Conservation (phyloP, 2,113 vertebrate genomes). For the Neofelis nebulosa region DNA sequence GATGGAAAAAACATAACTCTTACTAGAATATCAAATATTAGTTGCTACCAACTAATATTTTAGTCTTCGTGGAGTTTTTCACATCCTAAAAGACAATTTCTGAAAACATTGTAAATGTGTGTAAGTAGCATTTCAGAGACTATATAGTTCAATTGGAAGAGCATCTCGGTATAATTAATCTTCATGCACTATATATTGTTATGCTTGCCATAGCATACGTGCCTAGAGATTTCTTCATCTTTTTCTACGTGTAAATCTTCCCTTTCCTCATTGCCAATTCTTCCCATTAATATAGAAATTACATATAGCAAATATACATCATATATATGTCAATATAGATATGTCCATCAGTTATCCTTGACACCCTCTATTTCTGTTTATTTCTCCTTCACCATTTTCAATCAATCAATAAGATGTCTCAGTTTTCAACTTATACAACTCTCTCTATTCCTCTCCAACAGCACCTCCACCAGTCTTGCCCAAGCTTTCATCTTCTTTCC, state of each 20-base stretch:
- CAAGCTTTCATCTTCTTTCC: not conserved
- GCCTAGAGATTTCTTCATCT: not conserved
- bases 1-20: not conserved
- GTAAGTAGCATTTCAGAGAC: not conserved
- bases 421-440: not conserved
- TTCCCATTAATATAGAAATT: not conserved
- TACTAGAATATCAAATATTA: not conserved
- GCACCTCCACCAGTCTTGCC: not conserved
- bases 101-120: not conserved
- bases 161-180: not conserved
- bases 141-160: not conserved
- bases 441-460: not conserved
- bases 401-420: not conserved
- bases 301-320: not conserved
- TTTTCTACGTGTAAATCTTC: not conserved
- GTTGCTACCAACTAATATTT: not conserved
- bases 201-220: not conserved
- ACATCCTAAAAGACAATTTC: not conserved
- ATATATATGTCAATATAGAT: not conserved
- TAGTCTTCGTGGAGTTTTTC: not conserved
- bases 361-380: not conserved
- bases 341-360: not conserved
- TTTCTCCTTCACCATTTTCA: not conserved
- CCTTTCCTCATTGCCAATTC: not conserved
- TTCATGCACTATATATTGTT: not conserved